phyloP scores from a whole-genome alignment of 2,113 vertebrate species.

The Chaetorhynchus papuensis region DNA sequence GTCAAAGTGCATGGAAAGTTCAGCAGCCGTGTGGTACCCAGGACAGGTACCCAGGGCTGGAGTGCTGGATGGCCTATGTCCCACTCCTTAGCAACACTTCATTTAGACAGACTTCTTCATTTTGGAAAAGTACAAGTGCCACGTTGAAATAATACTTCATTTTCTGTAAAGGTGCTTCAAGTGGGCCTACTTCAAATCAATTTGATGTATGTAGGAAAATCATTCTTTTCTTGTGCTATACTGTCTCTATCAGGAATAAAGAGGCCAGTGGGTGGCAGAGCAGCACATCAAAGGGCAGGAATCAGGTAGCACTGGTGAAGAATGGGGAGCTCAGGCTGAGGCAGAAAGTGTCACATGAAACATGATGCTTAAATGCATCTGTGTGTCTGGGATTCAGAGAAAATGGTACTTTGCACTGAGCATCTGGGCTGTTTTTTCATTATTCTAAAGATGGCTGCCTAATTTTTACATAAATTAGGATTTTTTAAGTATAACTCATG shows the following conservation, averaged over 20 bases:
- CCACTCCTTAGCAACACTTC: background rate
- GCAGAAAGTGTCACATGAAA: background rate
- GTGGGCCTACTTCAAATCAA: background rate
- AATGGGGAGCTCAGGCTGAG: background rate
- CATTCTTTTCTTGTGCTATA: accelerated
- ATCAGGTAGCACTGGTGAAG: background rate
- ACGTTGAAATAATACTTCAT: background rate
- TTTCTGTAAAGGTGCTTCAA: background rate
- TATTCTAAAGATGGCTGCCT: background rate
- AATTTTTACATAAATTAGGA: background rate
- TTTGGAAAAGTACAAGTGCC: background rate
- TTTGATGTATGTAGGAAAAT: background rate
- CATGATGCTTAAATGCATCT: background rate
- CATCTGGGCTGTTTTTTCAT: background rate
- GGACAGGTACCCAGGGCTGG: background rate
- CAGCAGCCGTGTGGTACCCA: background rate
- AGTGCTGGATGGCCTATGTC: background rate
- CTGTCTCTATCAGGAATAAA: background rate
- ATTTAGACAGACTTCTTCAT: background rate
- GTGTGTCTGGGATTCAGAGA: background rate
- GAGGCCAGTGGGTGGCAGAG: constrained; percentile 23
- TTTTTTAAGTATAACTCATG: background rate
- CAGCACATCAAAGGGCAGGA: background rate
- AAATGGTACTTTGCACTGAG: background rate
- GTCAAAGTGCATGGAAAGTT: background rate